phyloP scores from a whole-genome alignment of 2,888 invertebrate species.

The Brenthis daphne region DNA sequence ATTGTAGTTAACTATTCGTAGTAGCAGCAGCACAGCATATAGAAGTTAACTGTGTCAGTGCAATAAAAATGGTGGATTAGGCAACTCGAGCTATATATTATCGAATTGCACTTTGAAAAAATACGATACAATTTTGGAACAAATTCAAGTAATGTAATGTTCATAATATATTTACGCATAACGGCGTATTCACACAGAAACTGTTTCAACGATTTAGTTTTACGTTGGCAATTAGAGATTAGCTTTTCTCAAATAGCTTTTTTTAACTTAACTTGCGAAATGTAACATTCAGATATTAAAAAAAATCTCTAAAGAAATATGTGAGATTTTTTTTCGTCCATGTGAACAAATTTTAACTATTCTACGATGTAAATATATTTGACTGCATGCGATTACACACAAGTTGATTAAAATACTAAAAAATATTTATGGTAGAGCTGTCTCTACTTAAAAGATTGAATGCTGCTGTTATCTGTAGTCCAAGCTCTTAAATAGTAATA shows the following conservation, averaged over 20 bases:
- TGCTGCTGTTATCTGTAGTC: constrained; percentile 8
- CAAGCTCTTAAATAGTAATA: background rate
- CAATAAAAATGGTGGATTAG: constrained; percentile 36
- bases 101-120: constrained; percentile 33
- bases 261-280: no score
- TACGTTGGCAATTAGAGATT: no score
- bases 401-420: constrained; percentile 21
- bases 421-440: constrained; percentile 18
- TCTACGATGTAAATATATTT: constrained; percentile 10
- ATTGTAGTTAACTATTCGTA: constrained; percentile 1
- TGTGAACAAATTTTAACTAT: constrained; percentile 10
- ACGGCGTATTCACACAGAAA: background rate
- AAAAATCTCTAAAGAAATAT: background rate
- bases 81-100: constrained; percentile 28
- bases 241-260: no score
- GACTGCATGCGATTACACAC: constrained; percentile 13
- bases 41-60: constrained; percentile 32
- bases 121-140: constrained; percentile 27
- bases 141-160: constrained; percentile 27
- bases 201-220: no score
- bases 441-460: constrained; percentile 14
- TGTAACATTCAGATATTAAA: background rate
- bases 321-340: background rate
- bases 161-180: constrained; percentile 13
- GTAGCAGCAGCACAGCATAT: background rate